Base-by-base conservation (phyloP, 2,888 invertebrate genomes). In the Mechanitis mazaeus region DNA sequence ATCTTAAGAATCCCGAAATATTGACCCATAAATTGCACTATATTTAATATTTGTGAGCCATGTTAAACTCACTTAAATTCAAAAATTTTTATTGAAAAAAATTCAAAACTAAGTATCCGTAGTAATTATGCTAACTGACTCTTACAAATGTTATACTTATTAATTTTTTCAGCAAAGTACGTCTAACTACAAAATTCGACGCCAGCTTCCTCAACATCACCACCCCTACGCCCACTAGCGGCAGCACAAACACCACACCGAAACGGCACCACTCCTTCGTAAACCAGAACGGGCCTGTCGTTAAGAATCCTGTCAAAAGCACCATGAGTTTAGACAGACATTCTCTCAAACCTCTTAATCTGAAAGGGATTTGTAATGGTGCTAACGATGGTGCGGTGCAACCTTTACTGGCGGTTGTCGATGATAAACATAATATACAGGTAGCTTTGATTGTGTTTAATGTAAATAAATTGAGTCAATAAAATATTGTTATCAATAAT, bases 401-500 rank as follows among this genome's bases (percentile, higher is more conserved):
- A 35, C 90, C 90, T n/a, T 66, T 90, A 54, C 65, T 91, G 63
- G 90, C 88, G 47, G 86, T 90, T 2, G 80, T 90, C 6, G 90
- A 90, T 67, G 89, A 88, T 67, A 86, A 80, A 65, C 85, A 87
- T 72, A 85, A 84, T 77, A 87, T 91, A 71, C 90, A 90, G 85
- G 90, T 90, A 68, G 42, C 69, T 1, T 7, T 3, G 45, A 12
- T 45, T 45, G 20, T 20, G 20, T 20, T 38, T 38, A 38, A 38
- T 38, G 7, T 38, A 38, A 38, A 38, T 7, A 38, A 38, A 38
- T 20, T 20, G 7, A 38, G 38, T 38, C 4, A 38, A 38, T 38
- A 38, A 6, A 38, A 4, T 38, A 20, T 20, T 20, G 20, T 38
- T 1, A 38, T 2, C 42, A 42, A 42, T 0, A 2, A 1, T 9